Conservation (phyloP, 2,113 vertebrate species). For the Neodontobutis hainanensis region DNA sequence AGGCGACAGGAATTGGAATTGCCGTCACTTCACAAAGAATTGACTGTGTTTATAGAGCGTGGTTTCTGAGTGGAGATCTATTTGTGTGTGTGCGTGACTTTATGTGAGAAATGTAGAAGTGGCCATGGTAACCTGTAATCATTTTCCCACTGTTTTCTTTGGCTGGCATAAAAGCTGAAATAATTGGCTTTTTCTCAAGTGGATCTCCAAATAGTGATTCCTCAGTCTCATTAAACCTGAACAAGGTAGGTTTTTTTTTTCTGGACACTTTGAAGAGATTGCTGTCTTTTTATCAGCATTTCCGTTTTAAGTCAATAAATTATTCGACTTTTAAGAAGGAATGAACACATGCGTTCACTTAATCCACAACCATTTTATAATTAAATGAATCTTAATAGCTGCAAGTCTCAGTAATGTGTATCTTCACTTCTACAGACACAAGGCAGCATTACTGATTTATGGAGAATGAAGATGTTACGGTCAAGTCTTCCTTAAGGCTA, state of each 20-base stretch:
- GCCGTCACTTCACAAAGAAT: conserved; percentile 60
- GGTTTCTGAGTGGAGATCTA: conserved; percentile 44
- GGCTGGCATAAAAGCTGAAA: conserved; percentile 47
- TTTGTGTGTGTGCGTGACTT: conserved; percentile 23
- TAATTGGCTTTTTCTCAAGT: conserved; percentile 56
- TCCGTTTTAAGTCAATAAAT: no score
- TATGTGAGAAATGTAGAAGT: conserved; percentile 31
- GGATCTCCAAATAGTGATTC: conserved; percentile 40
- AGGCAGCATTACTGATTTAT: no score
- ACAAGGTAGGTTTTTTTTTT: conserved; percentile 4
- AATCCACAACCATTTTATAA: no score
- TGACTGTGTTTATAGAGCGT: conserved; percentile 59
- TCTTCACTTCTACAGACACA: no score
- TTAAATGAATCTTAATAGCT: no score
- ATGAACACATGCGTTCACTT: no score
- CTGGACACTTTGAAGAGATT: not conserved
- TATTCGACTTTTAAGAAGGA: no score
- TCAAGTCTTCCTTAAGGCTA: no score
- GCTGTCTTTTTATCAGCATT: not conserved
- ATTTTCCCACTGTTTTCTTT: conserved; percentile 64
- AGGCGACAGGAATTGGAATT: conserved; percentile 60
- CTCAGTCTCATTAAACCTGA: conserved; percentile 37
- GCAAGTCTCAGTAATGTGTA: no score
- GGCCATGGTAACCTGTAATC: conserved; percentile 69
- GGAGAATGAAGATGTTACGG: no score